Conservation (phyloP, 2,888 invertebrate genomes). For the Coelogynopora nodosa region DNA sequence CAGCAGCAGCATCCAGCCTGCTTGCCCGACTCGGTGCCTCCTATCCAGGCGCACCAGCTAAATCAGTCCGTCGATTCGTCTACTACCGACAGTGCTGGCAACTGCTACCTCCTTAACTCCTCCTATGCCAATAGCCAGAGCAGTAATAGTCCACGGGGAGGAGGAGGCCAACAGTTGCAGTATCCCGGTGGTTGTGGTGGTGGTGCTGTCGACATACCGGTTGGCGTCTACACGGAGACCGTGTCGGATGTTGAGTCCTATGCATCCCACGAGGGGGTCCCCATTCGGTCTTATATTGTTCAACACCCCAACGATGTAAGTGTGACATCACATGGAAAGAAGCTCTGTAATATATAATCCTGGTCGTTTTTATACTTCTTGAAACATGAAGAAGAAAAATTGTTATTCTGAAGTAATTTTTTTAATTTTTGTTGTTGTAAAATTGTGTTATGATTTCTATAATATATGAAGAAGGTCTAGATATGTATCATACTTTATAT, state of each 20-base stretch:
- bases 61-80: not conserved
- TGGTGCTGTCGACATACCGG: not conserved
- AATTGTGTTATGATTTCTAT: too few relatives aligned
- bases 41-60: too few relatives aligned
- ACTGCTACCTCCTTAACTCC: not conserved
- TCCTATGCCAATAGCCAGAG: not conserved
- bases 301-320: not conserved
- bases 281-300: not conserved
- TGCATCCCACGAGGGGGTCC: not conserved
- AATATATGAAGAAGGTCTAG: too few relatives aligned
- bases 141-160: not conserved
- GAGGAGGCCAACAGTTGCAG: not conserved
- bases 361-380: too few relatives aligned
- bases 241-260: not conserved
- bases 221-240: not conserved
- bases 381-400: too few relatives aligned
- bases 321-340: too few relatives aligned
- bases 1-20: not conserved
- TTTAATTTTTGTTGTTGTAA: too few relatives aligned
- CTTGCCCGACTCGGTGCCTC: too few relatives aligned
- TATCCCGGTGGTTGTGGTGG: not conserved
- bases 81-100: not conserved
- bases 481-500: too few relatives aligned
- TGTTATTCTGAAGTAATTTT: too few relatives aligned
- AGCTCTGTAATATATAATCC: too few relatives aligned